Conservation (phyloP, 53 echinoderm and acorn worm genomes). For the Stichopus horrens region DNA sequence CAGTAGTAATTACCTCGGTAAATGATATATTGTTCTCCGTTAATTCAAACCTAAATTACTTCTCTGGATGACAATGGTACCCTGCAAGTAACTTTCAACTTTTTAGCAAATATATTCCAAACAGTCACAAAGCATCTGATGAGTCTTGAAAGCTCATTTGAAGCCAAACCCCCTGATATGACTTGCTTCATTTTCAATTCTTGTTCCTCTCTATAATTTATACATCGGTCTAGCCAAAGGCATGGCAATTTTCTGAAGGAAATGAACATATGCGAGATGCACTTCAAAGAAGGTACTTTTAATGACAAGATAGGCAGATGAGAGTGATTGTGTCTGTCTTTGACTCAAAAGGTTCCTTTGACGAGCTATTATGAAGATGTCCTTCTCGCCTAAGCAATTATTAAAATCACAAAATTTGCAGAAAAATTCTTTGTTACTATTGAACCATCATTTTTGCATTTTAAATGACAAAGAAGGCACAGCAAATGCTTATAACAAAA, state of each 20-base stretch:
- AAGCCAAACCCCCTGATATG: neutral
- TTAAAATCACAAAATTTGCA: too few relatives aligned
- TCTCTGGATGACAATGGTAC: neutral
- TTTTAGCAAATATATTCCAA: neutral
- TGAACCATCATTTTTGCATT: too few relatives aligned
- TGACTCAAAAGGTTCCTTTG: neutral
- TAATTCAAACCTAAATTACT: neutral
- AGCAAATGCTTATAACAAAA: too few relatives aligned
- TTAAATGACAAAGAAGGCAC: too few relatives aligned
- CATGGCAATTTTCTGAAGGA: neutral
- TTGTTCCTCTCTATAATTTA: neutral
- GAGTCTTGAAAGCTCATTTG: neutral
- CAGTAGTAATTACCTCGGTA: too few relatives aligned
- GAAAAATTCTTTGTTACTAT: too few relatives aligned
- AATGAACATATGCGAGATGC: neutral
- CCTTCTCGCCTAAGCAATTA: too few relatives aligned
- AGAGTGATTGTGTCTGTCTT: too few relatives aligned
- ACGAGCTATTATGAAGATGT: neutral
- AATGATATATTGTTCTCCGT: too few relatives aligned
- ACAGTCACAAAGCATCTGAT: neutral
- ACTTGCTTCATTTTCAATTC: neutral
- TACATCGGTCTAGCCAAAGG: neutral
- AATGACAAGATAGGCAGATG: neutral
- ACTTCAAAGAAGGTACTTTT: neutral
- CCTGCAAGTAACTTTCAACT: neutral